A percentile compares a stretch with the other conserved stretches of the same genome.
Evolutionary conservation across 2,888 invertebrate species (phyloP).

Genomic region (Mythimna ferrago): DNA sequence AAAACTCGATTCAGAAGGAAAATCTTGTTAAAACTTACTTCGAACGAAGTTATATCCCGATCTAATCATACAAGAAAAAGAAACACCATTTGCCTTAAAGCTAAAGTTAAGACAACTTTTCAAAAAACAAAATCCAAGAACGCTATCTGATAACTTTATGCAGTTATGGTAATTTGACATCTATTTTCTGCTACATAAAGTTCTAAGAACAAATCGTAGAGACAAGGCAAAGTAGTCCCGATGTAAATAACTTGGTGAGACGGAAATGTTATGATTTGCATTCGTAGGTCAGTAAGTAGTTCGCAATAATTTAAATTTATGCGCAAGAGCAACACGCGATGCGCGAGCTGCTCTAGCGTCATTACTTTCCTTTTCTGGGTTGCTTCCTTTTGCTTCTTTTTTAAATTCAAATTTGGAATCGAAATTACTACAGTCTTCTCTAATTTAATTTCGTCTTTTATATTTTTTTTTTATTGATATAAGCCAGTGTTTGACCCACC

Average conservation of each 20-base stretch:
- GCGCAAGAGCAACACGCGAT: conserved; percentile 69
- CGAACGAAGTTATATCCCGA: conserved; percentile 13
- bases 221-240: conserved; percentile 54
- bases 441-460: too few relatives aligned
- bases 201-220: conserved; percentile 25
- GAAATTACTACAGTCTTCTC: too few relatives aligned
- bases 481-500: too few relatives aligned
- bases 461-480: too few relatives aligned
- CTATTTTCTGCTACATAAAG: conserved; percentile 27
- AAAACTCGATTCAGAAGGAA: conserved; percentile 17
- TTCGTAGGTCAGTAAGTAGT: conserved; percentile 74
- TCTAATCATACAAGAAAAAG: conserved; percentile 23
- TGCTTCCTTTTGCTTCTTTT: conserved; percentile 5
- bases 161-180: conserved; percentile 27
- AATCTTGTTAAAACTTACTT: conserved; percentile 33
- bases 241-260: conserved; percentile 70
- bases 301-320: conserved; percentile 70
- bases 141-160: conserved; percentile 24
- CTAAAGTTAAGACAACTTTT: conserved; percentile 19
- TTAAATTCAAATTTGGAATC: not conserved
- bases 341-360: conserved; percentile 51
- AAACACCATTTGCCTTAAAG: conserved; percentile 41
- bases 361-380: conserved; percentile 67
- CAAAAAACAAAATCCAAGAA: conserved; percentile 15
- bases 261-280: conserved; percentile 78